Evolutionary conservation across 2,797 vertebrate genomes (phyloP), one percentile per base, ranked within the genome.

Genomic region (Hoplostethus atlanticus): DNA sequence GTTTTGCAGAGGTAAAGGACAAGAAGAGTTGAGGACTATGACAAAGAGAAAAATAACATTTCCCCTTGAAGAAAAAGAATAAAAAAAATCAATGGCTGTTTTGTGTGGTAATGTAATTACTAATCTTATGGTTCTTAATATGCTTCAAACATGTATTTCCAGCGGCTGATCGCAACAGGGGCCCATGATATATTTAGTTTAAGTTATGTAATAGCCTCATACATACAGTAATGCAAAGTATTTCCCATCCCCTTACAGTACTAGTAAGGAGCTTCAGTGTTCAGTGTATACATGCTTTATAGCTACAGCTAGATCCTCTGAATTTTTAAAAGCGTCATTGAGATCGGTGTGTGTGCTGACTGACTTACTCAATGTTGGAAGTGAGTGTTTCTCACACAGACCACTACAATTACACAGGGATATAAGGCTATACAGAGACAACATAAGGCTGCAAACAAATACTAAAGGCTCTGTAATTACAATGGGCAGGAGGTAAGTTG

Each of bases 1-100:
- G 82, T 90, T 93, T 80, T 81, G 75, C 80, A 81, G 84, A 79
- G 74, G 8, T 79, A 63, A 86, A 84, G 73, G 82, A 82, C 69
- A 72, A 83, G 81, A 90, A 73, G 90, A 92, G 86, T 76, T 84
- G 88, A 93, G 92, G 92, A 91, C 91, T 92, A 91, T 86, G 91
- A 92, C 89, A 88, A 91, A 90, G 89, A 94, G 89, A 93, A 91
- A 93, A 92, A 93, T 91, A 93, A 92, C 75, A 92, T 90, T 92
- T 92, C 92, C 93, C 91, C 90, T 91, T 92, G 83, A 93, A 89
- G 82, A 93, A 85, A 92, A 92, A 74, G 89, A 75, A 90, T 86
- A 88, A 83, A 81, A 84, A 85, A 88, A 81, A 89, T 89, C 76
- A 81, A 81, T 83, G 72, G 84, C 83, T 81, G 71, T 83, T 87